Conservation (phyloP, 2,888 invertebrate species). For the Steinernema carpocapsae region DNA sequence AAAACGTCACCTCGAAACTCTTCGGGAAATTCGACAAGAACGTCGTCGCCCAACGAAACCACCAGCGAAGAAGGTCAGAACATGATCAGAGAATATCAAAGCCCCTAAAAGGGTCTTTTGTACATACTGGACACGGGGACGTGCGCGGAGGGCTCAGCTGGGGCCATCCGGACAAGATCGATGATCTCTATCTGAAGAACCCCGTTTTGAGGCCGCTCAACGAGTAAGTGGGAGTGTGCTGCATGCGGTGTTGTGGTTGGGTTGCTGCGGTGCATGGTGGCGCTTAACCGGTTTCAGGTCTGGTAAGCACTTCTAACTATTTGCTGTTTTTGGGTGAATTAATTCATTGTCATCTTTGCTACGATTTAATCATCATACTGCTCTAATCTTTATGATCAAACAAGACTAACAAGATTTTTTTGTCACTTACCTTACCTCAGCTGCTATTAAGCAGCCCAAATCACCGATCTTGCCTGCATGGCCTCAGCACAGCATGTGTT, state of each 20-base stretch:
- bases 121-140: slow-evolving; percentile 76
- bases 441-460: too few relatives aligned
- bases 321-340: too few relatives aligned
- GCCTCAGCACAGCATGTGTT: too few relatives aligned
- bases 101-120: slow-evolving; percentile 74
- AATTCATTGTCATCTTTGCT: too few relatives aligned
- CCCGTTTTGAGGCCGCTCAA: slow-evolving; percentile 44
- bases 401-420: too few relatives aligned
- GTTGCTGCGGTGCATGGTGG: background rate
- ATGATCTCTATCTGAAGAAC: slow-evolving; percentile 70
- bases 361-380: too few relatives aligned
- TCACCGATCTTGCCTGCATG: too few relatives aligned
- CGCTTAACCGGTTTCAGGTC: background rate
- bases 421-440: too few relatives aligned
- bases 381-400: too few relatives aligned
- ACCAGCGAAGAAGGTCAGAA: background rate
- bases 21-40: slow-evolving; percentile 32
- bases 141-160: slow-evolving; percentile 74
- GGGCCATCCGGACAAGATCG: slow-evolving; percentile 83
- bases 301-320: background rate
- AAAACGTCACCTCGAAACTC: slow-evolving; percentile 33
- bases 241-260: background rate
- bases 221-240: slow-evolving; percentile 22
- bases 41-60: slow-evolving; percentile 12
- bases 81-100: slow-evolving; percentile 25